Evolutionary conservation across 2,797 vertebrate genomes (phyloP).

Genomic region (Pagetopsis macropterus): DNA sequence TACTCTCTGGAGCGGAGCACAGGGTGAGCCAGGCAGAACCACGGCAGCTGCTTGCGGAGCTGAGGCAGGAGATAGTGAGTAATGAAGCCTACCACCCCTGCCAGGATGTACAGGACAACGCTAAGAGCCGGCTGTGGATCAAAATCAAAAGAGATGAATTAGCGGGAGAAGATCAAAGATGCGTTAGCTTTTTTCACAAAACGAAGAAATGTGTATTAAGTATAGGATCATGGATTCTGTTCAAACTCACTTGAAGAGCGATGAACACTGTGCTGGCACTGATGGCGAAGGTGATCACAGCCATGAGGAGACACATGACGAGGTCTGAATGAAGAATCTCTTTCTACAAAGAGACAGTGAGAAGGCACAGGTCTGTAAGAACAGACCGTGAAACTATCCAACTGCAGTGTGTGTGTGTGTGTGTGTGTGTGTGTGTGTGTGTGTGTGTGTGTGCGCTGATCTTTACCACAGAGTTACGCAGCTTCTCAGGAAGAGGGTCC

Average conservation of each 20-base stretch:
- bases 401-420: not conserved
- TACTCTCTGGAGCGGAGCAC: slow-evolving; percentile 92
- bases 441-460: not conserved
- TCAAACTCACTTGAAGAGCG: slow-evolving; percentile 87
- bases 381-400: slow-evolving; percentile 8
- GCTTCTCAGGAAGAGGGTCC: slow-evolving; percentile 91
- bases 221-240: slow-evolving; percentile 8
- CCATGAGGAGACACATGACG: slow-evolving; percentile 91
- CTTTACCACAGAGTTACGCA: slow-evolving; percentile 89
- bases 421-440: not conserved
- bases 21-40: slow-evolving; percentile 93
- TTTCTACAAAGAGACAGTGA: slow-evolving; percentile 76
- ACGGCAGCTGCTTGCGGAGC: slow-evolving; percentile 92
- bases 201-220: slow-evolving; percentile 16
- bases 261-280: slow-evolving; percentile 95
- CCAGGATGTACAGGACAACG: slow-evolving; percentile 89
- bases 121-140: slow-evolving; percentile 89
- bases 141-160: slow-evolving; percentile 1
- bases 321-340: slow-evolving; percentile 92
- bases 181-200: not conserved
- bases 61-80: slow-evolving; percentile 94
- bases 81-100: slow-evolving; percentile 89
- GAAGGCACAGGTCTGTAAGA: slow-evolving; percentile 4
- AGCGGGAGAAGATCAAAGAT: not conserved
- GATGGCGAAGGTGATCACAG: slow-evolving; percentile 92